phyloP scores from a whole-genome alignment of 2,888 invertebrate genomes.

The Xylota sylvarum region DNA sequence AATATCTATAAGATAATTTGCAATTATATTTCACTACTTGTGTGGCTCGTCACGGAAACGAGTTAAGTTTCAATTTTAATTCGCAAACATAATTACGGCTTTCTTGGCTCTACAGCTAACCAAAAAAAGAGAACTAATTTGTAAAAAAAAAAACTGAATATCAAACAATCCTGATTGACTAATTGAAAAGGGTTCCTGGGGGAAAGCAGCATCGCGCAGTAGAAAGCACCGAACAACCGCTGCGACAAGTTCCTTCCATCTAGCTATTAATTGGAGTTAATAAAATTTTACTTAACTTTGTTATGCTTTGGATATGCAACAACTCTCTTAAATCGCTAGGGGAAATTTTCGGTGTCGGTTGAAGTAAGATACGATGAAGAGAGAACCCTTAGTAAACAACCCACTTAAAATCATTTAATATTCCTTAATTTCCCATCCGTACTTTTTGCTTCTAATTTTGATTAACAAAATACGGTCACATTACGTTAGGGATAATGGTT shows the following conservation, averaged over 20 bases:
- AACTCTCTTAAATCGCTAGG: constrained; percentile 51
- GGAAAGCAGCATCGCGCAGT: constrained; percentile 44
- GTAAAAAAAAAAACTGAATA: constrained; percentile 35
- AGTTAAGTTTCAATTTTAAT: constrained; percentile 46
- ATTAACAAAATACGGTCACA: constrained; percentile 37
- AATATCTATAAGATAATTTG: not conserved
- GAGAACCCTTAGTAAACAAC: constrained; percentile 51
- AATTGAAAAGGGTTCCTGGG: constrained; percentile 60
- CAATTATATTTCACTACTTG: not conserved
- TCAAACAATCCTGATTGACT: constrained; percentile 66
- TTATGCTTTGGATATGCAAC: constrained; percentile 62
- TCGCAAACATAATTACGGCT: constrained; percentile 34
- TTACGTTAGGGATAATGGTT: constrained; percentile 21
- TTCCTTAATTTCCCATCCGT: constrained; percentile 44
- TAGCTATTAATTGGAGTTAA: constrained; percentile 68
- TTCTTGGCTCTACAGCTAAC: constrained; percentile 17
- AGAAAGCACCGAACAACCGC: constrained; percentile 46
- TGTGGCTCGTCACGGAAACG: not conserved
- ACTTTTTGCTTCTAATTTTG: constrained; percentile 44
- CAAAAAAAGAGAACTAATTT: constrained; percentile 27
- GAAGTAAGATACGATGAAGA: constrained; percentile 39
- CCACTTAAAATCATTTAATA: constrained; percentile 61
- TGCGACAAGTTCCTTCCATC: constrained; percentile 59
- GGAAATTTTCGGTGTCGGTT: constrained; percentile 54
- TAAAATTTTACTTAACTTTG: constrained; percentile 61